These are phyloP conservation scores for Zelostemma sp. DNA, from an alignment of 1,140 invertebrate species.

Conservation along the genomic window DNA sequence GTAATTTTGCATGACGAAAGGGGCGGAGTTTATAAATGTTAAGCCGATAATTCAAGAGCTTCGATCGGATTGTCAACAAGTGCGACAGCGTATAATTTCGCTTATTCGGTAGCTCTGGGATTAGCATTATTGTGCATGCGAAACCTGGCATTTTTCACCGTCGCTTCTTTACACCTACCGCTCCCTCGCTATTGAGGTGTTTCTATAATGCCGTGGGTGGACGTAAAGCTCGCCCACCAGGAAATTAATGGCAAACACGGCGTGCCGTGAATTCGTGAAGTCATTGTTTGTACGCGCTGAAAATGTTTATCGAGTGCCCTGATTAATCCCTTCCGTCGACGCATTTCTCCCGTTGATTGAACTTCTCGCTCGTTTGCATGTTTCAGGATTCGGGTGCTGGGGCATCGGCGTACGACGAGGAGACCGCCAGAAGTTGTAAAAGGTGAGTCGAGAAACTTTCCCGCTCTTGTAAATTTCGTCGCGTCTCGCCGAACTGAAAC, in stretches of 20 bases:
- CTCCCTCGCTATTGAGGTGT: conserved; percentile 7
- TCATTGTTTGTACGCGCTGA: conserved; percentile 22
- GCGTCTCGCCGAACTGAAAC: too few relatives aligned
- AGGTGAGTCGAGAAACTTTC: conserved; percentile 56
- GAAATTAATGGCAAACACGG: conserved; percentile 31
- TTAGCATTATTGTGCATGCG: conserved; percentile 21
- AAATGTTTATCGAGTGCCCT: conserved; percentile 16
- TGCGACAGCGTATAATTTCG: conserved; percentile 24
- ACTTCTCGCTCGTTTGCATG: conserved; percentile 30
- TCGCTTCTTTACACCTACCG: conserved; percentile 29
- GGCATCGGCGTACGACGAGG: conserved; percentile 68
- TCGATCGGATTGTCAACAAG: conserved; percentile 21
- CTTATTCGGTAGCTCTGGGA: conserved; percentile 28
- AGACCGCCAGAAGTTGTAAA: conserved; percentile 67
- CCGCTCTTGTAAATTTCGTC: too few relatives aligned
- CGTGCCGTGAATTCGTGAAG: conserved; percentile 7
- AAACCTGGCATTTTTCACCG: conserved; percentile 10
- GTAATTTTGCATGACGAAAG: too few relatives aligned
- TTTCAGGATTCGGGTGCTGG: conserved; percentile 70
- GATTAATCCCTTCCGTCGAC: conserved; percentile 22
- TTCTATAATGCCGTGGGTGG: conserved; percentile 35
- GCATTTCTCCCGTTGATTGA: conserved; percentile 1
- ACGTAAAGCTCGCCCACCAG: conserved; percentile 35
- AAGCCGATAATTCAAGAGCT: conserved; percentile 9
- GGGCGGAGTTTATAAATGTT: background rate